Base-by-base conservation (phyloP, 2,888 invertebrate genomes). In the Leptopilina syphax region DNA sequence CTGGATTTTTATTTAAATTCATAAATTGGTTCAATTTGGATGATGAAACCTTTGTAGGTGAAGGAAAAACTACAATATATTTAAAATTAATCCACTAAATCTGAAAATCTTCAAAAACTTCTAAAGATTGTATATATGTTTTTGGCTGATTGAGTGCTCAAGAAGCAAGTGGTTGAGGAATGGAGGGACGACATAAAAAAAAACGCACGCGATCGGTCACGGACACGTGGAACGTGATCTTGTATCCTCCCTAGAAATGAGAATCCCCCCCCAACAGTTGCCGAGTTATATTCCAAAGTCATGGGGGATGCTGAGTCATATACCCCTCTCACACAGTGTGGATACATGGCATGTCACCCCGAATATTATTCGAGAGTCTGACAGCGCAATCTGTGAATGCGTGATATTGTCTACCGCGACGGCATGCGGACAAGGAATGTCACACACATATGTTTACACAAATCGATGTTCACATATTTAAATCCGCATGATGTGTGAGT, bases 331-430 rank as follows among this genome's bases (percentile, higher is more conserved):
- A 77, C 82, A 79, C 83, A 84, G 18, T 18, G 81, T 85, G 85
- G 85, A 87, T 87, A 87, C 85, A 84, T 84, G 84, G 85, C 68
- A 76, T 79, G 88, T 89, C 89, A 89, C 87, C 87, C 89, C 87
- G 89, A 89, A 89, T 89, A 89, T 89, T 89, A 89, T 89, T 89
- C 89, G 88, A 85, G 86, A 84, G 86, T 84, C 88, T 88, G 90
- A 89, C 88, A 88, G 87, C 87, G 89, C 90, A 90, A 90, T 90
- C 90, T 89, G 90, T 87, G 90, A 90, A 90, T 89, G 88, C 88
- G 87, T 86, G 88, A 89, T 88, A 89, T 89, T 87, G 86, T 83
- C 81, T 78, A 77, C 79, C 80, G 67, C 80, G 81, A 54, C 82
- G 79, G 83, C 84, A 83, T 84, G 81, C 82, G 82, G 65, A 80